phyloP scores from a whole-genome alignment of 2,797 vertebrate genomes.

The Coracias cyanogaster region DNA sequence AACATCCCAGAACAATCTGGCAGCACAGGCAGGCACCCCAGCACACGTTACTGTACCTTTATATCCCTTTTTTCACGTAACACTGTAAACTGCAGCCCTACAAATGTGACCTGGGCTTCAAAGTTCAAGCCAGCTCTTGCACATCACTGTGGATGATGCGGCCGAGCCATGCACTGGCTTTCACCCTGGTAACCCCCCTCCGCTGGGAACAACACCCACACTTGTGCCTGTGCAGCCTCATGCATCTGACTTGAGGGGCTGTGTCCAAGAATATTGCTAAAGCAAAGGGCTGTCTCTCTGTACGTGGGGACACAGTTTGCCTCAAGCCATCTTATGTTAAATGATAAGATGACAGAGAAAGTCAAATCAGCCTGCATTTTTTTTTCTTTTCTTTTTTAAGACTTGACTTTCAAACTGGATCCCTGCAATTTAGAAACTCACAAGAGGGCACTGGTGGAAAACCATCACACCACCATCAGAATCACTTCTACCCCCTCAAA shows the following conservation, averaged over 20 bases:
- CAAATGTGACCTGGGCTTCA: fast-evolving
- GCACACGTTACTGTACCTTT: fast-evolving
- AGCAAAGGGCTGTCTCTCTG: not conserved
- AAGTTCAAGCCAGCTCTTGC: not conserved
- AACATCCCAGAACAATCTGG: not conserved
- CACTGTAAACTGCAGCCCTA: not conserved
- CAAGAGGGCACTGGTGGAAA: not conserved
- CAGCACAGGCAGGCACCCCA: fast-evolving
- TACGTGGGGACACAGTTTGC: not conserved
- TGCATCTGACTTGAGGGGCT: not conserved
- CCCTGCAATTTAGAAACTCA: not conserved
- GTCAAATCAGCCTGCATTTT: not conserved
- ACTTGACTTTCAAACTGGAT: not conserved
- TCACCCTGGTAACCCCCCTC: not conserved
- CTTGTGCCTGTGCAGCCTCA: not conserved
- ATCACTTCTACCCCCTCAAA: not conserved
- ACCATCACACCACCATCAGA: not conserved
- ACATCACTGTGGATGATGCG: not conserved
- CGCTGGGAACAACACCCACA: not conserved
- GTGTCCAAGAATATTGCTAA: not conserved
- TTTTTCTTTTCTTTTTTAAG: not conserved
- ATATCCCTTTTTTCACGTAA: not conserved
- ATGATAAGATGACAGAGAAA: not conserved
- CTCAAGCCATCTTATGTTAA: not conserved
- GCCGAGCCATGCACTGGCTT: not conserved